Evolutionary conservation across 2,797 vertebrate species (phyloP).

Genomic region (Falco berigora): DNA sequence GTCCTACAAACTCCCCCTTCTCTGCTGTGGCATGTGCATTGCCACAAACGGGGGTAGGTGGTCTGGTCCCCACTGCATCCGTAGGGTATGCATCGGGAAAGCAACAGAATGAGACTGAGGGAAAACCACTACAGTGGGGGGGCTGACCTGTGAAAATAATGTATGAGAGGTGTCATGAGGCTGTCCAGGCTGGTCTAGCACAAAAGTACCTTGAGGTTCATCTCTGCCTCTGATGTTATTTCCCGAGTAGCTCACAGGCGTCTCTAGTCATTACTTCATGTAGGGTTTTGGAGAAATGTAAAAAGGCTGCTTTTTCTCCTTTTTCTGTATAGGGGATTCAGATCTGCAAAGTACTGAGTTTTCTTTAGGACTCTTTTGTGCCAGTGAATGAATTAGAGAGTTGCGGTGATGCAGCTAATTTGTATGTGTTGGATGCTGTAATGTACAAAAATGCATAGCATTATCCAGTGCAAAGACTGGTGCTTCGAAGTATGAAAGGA

Average conservation of each 20-base stretch:
- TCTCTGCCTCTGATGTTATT: background rate
- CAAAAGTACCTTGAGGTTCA: background rate
- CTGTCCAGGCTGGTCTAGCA: background rate
- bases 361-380: background rate
- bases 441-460: background rate
- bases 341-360: background rate
- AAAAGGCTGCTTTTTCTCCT: background rate
- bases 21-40: background rate
- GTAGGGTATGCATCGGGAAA: background rate
- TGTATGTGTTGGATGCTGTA: background rate
- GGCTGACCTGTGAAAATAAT: background rate
- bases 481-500: background rate
- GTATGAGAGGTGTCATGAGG: background rate
- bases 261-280: background rate
- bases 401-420: rapidly evolving
- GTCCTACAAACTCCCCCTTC: background rate
- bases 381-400: background rate
- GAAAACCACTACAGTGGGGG: background rate
- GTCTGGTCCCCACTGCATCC: background rate
- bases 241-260: background rate
- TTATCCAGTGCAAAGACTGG: background rate
- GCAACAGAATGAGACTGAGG: background rate
- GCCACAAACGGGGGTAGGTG: rapidly evolving
- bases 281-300: background rate
- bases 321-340: background rate